Base-by-base conservation (phyloP, 53 echinoderm and acorn worm species). In the Henricia sp. region DNA sequence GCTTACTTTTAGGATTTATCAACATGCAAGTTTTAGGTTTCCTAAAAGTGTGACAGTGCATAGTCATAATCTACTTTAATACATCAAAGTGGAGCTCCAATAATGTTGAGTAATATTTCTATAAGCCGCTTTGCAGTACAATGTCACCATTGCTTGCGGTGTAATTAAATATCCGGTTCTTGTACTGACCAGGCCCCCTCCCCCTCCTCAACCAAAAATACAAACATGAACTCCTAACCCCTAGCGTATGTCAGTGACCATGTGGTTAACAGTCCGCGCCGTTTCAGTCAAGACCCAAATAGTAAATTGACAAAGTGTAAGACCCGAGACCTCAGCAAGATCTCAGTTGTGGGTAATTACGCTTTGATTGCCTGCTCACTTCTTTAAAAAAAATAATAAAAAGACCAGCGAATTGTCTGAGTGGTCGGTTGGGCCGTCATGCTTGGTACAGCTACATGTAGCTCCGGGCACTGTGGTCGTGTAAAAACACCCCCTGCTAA, bases 221-320 rank as follows among this genome's bases (percentile, higher is more conserved):
- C 46, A 42, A 46, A 46, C 46, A 44, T 70, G 70, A 70, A 70
- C 70, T 70, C n/a, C 44, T 70, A 70, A 70, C 70, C 70, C 70
- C 70, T 6, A 27, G 48, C 42, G 70, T 70, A 46, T 80, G 80
- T 80, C 80, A 80, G 48, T 80, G 80, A 80, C 80, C 80, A 80
- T 80, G 80, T 80, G 80, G 80, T 80, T 80, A 80, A 64, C 80
- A 80, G 80, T 80, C 80, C 80, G 64, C 63, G 64, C 80, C 29
- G 40, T 80, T 80, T 80, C 63, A n/a, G n/a, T n/a, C n/a, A 80
- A 80, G 80, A 80, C 80, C n/a, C n/a, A 80, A 80, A 44, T 80
- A 33, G 80, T 80, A 80, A n/a, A 80, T 80, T 80, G 80, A 80
- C 80, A 80, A 62, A 80, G 80, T 64, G 80, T 80, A 80, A 80